Base-by-base conservation (phyloP, 2,797 vertebrate genomes). In the Halcyon badia region DNA sequence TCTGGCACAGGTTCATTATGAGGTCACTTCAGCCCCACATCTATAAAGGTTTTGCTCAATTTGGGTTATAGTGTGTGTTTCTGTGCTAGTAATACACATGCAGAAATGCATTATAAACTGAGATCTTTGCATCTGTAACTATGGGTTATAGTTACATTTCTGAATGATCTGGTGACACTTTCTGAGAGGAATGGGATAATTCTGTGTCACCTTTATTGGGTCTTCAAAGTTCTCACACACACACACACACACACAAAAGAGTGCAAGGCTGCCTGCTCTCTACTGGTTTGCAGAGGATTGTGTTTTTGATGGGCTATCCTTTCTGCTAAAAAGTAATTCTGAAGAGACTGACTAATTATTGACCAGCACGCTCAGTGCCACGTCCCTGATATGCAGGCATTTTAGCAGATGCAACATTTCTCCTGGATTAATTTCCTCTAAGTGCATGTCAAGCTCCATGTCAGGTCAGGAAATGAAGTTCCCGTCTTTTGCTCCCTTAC, bases 341-440 rank as follows among this genome's bases (percentile, higher is more conserved):
- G 28, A 84, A 83, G 69, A 80, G 52, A 1, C 21, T 71, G 70
- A 15, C 19, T 69, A 33, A 58, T 54, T 37, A 60, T 22, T 18
- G 19, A 57, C 56, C 42, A 72, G 26, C 46, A 22, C 30, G 65
- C 42, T 52, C 25, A 46, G 48, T 78, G 54, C n/a, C 4, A 3
- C 5, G 10, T 37, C 41, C 6, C 21, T 8, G 6, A n/a, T 22
- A n/a, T n/a, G 28, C 10, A 62, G n/a, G 35, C 5, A 0, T 61
- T 81, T 85, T 42, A 39, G 14, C 10, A 62, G 5, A 26, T 37
- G 24, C 26, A 42, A 3, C 26, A 11, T 72, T 85, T 62, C 37
- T 82, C 14, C 20, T 77, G 76, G 35, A 25, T 16, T 88, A 30
- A 46, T 14, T 66, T 66, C 9, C 26, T 85, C 51, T 61, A 44